These are phyloP conservation scores for Plebejus anna DNA, from an alignment of 2,888 invertebrate genomes.

Conservation along the genomic window DNA sequence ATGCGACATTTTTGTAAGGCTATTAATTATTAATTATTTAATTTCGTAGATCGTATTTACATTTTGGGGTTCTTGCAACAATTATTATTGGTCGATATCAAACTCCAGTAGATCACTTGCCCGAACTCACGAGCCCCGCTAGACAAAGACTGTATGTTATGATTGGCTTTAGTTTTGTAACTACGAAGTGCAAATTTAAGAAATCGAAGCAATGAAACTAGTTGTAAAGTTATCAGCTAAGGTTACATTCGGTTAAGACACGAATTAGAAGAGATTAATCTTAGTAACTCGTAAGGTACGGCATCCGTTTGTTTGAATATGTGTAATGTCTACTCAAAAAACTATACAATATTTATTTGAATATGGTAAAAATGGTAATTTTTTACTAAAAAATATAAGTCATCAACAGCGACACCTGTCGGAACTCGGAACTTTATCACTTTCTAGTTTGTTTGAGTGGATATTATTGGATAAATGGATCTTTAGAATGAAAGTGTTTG, in stretches of 20 bases:
- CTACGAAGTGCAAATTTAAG: slow-evolving; percentile 53
- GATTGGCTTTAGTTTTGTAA: slow-evolving; percentile 51
- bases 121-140: slow-evolving; percentile 34
- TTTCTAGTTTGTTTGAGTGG: background rate
- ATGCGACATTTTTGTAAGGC: slow-evolving; percentile 2
- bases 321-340: slow-evolving; percentile 1
- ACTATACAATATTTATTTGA: background rate
- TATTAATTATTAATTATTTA: background rate
- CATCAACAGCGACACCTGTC: background rate
- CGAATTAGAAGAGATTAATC: slow-evolving; percentile 8
- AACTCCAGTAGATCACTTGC: slow-evolving; percentile 29
- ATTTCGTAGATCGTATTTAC: slow-evolving; percentile 19
- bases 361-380: background rate
- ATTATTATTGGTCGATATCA: slow-evolving; percentile 6
- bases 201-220: slow-evolving; percentile 60
- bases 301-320: slow-evolving; percentile 5
- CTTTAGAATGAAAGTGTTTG: slow-evolving; percentile 7
- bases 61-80: slow-evolving; percentile 16
- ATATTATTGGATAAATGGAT: background rate
- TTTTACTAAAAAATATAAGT: background rate
- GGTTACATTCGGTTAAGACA: slow-evolving; percentile 22
- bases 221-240: slow-evolving; percentile 34
- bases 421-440: background rate
- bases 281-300: slow-evolving; percentile 17
- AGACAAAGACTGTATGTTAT: slow-evolving; percentile 42